These are phyloP conservation scores for Diadumene lineata DNA, from an alignment of 92 coral and sea anemone genomes.

Conservation along the genomic window DNA sequence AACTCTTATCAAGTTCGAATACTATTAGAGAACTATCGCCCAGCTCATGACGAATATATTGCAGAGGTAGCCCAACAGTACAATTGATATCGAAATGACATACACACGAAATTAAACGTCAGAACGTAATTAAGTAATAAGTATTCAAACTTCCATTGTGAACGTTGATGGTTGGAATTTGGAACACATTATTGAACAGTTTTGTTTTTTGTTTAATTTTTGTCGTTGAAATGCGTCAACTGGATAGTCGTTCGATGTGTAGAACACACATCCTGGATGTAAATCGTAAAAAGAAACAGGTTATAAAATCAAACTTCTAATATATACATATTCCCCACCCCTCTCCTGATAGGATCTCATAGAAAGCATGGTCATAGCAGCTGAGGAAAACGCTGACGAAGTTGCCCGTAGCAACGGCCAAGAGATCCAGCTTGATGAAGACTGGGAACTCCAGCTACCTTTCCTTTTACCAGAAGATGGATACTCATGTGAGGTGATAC, in stretches of 20 bases:
- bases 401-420: constrained; percentile 90
- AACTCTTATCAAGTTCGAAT: constrained; percentile 90
- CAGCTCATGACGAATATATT: constrained; percentile 81
- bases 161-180: too few species aligned
- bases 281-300: too few species aligned
- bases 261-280: too few species aligned
- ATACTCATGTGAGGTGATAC: constrained; percentile 89
- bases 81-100: neutral
- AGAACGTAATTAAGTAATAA: too few species aligned
- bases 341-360: constrained; percentile 55
- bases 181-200: too few species aligned
- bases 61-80: constrained; percentile 24
- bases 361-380: constrained; percentile 76
- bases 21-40: constrained; percentile 82
- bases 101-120: too few species aligned
- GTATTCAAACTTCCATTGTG: too few species aligned
- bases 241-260: too few species aligned
- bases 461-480: constrained; percentile 96
- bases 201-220: neutral
- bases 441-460: constrained; percentile 89
- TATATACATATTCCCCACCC: too few species aligned
- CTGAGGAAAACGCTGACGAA: constrained; percentile 96
- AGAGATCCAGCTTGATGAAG: constrained; percentile 88
- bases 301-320: too few species aligned
- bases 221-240: too few species aligned